A percentile compares a stretch with the other conserved stretches of the same genome.
Conservation (phyloP, 2,797 vertebrate species). For the Heliangelus exortis region DNA sequence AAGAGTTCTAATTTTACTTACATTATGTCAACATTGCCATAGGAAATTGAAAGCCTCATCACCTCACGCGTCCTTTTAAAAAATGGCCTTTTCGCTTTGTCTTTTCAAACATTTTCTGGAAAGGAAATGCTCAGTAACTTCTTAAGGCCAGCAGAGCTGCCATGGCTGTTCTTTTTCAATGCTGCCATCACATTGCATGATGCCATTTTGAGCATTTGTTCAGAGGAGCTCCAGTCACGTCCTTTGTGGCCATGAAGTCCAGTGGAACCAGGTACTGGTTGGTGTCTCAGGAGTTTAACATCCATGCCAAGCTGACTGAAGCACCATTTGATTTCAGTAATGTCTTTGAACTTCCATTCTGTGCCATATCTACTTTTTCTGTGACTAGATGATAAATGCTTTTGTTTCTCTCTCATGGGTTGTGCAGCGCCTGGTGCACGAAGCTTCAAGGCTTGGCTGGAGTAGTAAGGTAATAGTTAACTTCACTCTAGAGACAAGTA, state of each 20-base stretch:
- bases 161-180: background rate
- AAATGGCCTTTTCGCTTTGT: background rate
- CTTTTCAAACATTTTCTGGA: background rate
- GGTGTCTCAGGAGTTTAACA: background rate
- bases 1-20: conserved; percentile 65
- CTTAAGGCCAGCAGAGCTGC: background rate
- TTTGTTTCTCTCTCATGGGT: background rate
- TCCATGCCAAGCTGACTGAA: background rate
- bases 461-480: background rate
- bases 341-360: background rate
- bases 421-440: background rate
- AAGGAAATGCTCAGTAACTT: background rate
- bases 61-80: conserved; percentile 3
- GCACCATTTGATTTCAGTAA: background rate
- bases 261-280: background rate
- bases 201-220: background rate
- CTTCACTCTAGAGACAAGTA: background rate
- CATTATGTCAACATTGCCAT: background rate
- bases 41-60: background rate
- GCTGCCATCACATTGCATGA: background rate
- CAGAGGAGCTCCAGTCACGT: background rate
- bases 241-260: background rate
- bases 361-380: background rate
- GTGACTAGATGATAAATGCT: background rate
- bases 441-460: background rate